phyloP scores from a whole-genome alignment of 2,888 invertebrate species.

The Pemphredon lugubris region DNA sequence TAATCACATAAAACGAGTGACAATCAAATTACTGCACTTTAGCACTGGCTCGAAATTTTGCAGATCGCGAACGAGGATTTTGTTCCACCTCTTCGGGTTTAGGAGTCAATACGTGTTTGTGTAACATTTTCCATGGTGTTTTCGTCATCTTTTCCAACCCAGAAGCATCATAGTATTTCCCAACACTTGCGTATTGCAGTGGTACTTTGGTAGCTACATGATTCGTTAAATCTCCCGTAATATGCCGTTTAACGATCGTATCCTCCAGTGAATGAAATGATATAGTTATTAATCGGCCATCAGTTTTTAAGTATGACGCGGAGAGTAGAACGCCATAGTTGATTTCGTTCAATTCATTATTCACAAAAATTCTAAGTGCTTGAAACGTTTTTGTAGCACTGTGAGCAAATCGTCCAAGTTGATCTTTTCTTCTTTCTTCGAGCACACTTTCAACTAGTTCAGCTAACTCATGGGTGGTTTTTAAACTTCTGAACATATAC shows the following conservation, averaged over 20 bases:
- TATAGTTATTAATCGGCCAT: slow-evolving; percentile 90
- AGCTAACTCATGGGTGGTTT: slow-evolving; percentile 92
- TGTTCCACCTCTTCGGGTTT: slow-evolving; percentile 86
- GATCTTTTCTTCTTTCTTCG: slow-evolving; percentile 85
- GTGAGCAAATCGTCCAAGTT: slow-evolving; percentile 88
- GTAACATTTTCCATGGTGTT: slow-evolving; percentile 89
- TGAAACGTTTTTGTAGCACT: slow-evolving; percentile 96
- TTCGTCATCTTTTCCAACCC: slow-evolving; percentile 85
- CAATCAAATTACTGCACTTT: slow-evolving; percentile 83
- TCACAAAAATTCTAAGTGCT: slow-evolving; percentile 96
- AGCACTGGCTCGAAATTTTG: slow-evolving; percentile 92
- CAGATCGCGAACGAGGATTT: slow-evolving; percentile 94
- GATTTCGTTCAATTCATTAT: slow-evolving; percentile 97
- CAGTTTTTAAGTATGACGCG: slow-evolving; percentile 88
- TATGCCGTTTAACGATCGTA: slow-evolving; percentile 94
- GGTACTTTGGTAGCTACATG: slow-evolving; percentile 88
- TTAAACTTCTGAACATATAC: slow-evolving; percentile 87
- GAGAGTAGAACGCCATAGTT: slow-evolving; percentile 93
- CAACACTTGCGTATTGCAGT: slow-evolving; percentile 87
- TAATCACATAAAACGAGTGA: no score
- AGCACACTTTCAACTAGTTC: slow-evolving; percentile 87
- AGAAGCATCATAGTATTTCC: slow-evolving; percentile 83
- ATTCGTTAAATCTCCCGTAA: slow-evolving; percentile 89
- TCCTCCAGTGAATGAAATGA: slow-evolving; percentile 97
- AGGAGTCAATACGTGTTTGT: slow-evolving; percentile 91